Evolutionary conservation across 2,888 invertebrate species (phyloP).

Genomic region (Mesorhabditis sp.): DNA sequence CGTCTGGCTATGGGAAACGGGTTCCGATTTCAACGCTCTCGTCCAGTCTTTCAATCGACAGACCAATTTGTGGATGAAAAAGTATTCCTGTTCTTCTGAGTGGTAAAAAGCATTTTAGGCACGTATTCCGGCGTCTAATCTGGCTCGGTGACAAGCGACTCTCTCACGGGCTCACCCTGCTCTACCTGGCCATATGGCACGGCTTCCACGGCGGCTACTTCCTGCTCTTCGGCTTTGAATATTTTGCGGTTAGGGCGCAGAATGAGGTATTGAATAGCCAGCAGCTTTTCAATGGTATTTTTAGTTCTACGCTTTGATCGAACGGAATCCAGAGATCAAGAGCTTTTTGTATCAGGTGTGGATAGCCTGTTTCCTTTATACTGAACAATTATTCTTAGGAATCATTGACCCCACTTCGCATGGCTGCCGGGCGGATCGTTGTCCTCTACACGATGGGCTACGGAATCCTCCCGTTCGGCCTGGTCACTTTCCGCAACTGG

Average conservation of each 20-base stretch:
- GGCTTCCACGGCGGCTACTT: slow-evolving; percentile 3
- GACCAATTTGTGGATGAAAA: not conserved
- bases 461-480: slow-evolving; percentile 6
- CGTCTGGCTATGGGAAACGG: slow-evolving; percentile 5
- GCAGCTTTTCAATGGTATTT: not conserved
- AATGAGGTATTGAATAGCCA: not conserved
- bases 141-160: not conserved
- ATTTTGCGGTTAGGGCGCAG: not conserved
- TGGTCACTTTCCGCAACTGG: not conserved
- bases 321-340: not conserved
- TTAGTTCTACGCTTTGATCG: not conserved
- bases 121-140: not conserved
- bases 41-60: not conserved
- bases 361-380: not conserved
- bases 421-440: not conserved
- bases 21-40: not conserved
- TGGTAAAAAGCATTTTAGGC: not conserved
- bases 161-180: slow-evolving; percentile 1
- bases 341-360: not conserved
- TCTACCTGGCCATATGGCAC: slow-evolving; percentile 2
- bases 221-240: slow-evolving; percentile 4
- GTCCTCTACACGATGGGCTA: slow-evolving; percentile 2
- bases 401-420: not conserved
- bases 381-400: not conserved
- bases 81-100: not conserved